A percentile compares a stretch with the other conserved stretches of the same genome.
Evolutionary conservation across 2,797 vertebrate species (phyloP).

Genomic region (Cryptoblepharus egeriae): DNA sequence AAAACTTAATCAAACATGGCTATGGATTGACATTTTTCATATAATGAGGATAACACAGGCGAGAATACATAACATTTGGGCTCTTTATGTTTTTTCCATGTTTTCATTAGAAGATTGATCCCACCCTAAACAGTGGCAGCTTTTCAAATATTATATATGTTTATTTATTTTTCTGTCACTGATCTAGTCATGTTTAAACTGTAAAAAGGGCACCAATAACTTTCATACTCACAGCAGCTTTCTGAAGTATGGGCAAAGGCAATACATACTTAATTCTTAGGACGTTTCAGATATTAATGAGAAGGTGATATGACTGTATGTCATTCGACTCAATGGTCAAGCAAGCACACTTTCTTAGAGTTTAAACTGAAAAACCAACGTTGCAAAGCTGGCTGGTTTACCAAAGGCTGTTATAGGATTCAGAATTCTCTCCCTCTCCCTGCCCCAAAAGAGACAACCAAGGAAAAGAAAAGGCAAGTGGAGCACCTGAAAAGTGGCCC

Average conservation of each 20-base stretch:
- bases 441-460: background rate
- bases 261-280: conserved; percentile 1
- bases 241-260: background rate
- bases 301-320: conserved; percentile 50
- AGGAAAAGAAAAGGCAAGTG: conserved; percentile 4
- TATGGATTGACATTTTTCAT: conserved; percentile 55
- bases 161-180: conserved; percentile 62
- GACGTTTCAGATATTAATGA: conserved; percentile 36
- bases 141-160: conserved; percentile 77
- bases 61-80: conserved; percentile 69
- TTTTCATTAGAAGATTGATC: conserved; percentile 59
- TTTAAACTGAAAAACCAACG: fast-evolving
- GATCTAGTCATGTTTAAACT: background rate
- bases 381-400: background rate
- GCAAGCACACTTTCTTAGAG: conserved; percentile 3
- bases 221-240: conserved; percentile 20
- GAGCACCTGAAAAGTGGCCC: background rate
- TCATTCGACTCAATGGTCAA: background rate
- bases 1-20: conserved; percentile 53
- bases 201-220: conserved; percentile 10
- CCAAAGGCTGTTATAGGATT: fast-evolving
- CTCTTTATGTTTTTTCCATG: conserved; percentile 56
- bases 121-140: conserved; percentile 51
- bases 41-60: conserved; percentile 42
- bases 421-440: background rate